Conservation (phyloP, 2,888 invertebrate species). For the Cephus sareptanus region DNA sequence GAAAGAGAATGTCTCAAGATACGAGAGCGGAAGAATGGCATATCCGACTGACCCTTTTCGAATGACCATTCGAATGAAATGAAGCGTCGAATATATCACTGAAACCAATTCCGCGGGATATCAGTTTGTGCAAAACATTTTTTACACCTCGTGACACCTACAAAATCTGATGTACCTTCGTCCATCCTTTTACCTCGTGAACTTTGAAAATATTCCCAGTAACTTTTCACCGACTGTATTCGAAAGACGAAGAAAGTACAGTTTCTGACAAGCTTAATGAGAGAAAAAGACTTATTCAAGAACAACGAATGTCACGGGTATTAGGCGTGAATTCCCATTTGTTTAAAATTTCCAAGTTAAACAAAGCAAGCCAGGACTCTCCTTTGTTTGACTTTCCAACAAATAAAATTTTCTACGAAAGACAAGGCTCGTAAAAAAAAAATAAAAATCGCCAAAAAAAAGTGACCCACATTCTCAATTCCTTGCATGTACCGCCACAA, state of each 20-base stretch:
- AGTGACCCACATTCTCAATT: neutral
- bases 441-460: neutral
- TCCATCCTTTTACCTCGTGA: neutral
- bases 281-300: neutral
- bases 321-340: neutral
- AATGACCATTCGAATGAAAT: neutral
- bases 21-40: neutral
- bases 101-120: neutral
- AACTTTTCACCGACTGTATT: neutral
- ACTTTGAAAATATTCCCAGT: neutral
- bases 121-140: neutral
- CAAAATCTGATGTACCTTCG: neutral
- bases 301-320: neutral
- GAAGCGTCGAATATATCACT: neutral
- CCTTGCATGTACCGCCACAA: neutral
- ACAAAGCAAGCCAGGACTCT: neutral
- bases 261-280: neutral
- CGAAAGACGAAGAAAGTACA: neutral
- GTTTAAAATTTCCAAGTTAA: neutral
- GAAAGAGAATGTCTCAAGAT: neutral
- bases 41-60: neutral
- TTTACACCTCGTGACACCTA: neutral
- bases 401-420: too few species aligned
- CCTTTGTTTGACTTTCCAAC: neutral
- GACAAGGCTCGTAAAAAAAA: too few species aligned